Conservation (phyloP, 2,888 invertebrate species). For the Heterodera filipjevi region DNA sequence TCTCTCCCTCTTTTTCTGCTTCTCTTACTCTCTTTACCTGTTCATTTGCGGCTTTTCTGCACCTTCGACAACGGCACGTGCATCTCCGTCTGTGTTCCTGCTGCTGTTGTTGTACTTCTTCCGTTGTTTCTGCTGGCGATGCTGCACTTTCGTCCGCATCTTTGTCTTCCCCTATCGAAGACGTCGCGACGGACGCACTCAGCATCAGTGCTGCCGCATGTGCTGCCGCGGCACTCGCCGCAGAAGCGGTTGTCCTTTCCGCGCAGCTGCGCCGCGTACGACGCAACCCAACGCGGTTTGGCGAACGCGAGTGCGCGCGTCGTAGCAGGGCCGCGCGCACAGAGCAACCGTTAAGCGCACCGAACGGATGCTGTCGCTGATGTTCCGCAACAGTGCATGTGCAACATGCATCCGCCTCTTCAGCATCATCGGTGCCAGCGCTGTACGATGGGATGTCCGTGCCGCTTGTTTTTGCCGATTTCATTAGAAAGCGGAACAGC, state of each 20-base stretch:
- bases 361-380: not conserved
- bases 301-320: constrained; percentile 1
- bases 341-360: not conserved
- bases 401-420: not conserved
- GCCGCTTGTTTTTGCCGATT: not conserved
- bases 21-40: not conserved
- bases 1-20: too few species aligned
- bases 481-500: constrained; percentile 35
- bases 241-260: not conserved
- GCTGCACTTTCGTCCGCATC: not conserved
- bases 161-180: not conserved
- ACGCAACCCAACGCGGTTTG: not conserved
- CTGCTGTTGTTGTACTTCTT: not conserved
- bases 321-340: not conserved
- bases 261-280: not conserved
- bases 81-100: not conserved
- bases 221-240: not conserved
- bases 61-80: not conserved
- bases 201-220: not conserved
- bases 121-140: not conserved
- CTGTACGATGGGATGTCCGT: not conserved
- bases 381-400: not conserved
- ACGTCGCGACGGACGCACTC: not conserved
- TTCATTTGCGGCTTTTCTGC: not conserved
- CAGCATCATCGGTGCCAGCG: not conserved